Evolutionary conservation across 2,888 invertebrate species (phyloP).

Genomic region (Athetis lepigone): DNA sequence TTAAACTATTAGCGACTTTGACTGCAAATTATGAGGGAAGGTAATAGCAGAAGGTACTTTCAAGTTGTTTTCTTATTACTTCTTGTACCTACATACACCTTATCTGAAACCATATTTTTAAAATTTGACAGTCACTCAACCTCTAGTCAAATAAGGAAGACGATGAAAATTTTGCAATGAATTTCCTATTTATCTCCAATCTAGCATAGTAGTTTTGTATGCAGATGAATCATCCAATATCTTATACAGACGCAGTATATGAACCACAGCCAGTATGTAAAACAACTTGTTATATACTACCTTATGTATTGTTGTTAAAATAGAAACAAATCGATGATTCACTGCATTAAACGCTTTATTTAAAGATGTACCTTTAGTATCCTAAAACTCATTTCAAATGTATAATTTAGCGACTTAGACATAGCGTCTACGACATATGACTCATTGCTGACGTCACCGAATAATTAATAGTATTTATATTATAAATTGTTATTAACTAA

Average conservation of each 20-base stretch:
- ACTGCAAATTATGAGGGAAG: slow-evolving; percentile 12
- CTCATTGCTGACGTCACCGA: slow-evolving; percentile 61
- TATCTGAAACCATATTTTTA: too few species aligned
- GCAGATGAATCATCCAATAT: slow-evolving; percentile 15
- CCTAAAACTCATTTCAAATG: slow-evolving; percentile 25
- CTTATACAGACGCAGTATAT: slow-evolving; percentile 10
- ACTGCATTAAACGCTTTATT: slow-evolving; percentile 13
- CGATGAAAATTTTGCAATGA: not conserved
- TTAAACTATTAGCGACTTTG: slow-evolving; percentile 39
- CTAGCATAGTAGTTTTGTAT: not conserved
- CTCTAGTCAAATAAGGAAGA: not conserved
- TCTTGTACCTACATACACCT: not conserved
- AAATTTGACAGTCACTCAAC: too few species aligned
- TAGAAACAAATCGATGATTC: slow-evolving; percentile 47
- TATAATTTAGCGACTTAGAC: slow-evolving; percentile 56
- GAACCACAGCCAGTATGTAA: slow-evolving; percentile 29
- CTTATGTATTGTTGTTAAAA: slow-evolving; percentile 39
- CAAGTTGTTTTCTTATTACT: not conserved
- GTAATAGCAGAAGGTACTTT: slow-evolving; percentile 13
- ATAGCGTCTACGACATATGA: slow-evolving; percentile 58
- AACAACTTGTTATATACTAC: slow-evolving; percentile 34
- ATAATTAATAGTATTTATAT: slow-evolving; percentile 46
- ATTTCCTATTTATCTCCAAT: not conserved
- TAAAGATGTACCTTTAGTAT: slow-evolving; percentile 22
- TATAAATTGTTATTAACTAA: slow-evolving; percentile 18